phyloP scores from a whole-genome alignment of 2,113 vertebrate species.

The Trachemys scripta region DNA sequence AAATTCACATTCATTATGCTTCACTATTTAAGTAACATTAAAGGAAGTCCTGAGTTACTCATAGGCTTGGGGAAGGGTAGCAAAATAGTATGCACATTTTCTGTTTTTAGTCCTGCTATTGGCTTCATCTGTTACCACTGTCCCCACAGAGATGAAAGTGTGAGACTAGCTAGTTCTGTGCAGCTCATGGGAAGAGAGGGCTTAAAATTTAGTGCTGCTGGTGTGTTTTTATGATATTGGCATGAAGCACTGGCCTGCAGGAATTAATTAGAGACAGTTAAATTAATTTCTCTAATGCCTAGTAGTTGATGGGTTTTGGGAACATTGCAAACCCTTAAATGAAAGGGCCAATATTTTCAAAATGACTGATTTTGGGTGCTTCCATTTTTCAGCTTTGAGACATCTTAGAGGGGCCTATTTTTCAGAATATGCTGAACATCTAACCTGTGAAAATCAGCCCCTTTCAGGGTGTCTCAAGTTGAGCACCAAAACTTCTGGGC shows the following conservation, averaged over 20 bases:
- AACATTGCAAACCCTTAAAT: rapidly evolving
- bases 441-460: rapidly evolving
- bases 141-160: not conserved
- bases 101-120: not conserved
- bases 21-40: not conserved
- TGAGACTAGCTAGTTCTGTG: not conserved
- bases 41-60: not conserved
- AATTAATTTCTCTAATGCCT: not conserved
- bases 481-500: not conserved
- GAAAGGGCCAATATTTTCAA: not conserved
- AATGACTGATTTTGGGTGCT: not conserved
- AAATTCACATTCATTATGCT: not conserved
- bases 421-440: not conserved
- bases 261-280: not conserved
- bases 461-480: not conserved
- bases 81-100: not conserved
- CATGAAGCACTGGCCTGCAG: not conserved
- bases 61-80: not conserved
- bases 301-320: not conserved
- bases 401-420: not conserved
- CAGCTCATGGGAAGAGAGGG: conserved; percentile 30
- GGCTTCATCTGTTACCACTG: not conserved
- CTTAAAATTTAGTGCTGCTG: not conserved
- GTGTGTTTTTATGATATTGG: not conserved
- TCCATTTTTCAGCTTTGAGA: not conserved